Evolutionary conservation across 2,888 invertebrate species (phyloP), one percentile per base, ranked within the genome.

Genomic region (Bellardia bayeri): DNA sequence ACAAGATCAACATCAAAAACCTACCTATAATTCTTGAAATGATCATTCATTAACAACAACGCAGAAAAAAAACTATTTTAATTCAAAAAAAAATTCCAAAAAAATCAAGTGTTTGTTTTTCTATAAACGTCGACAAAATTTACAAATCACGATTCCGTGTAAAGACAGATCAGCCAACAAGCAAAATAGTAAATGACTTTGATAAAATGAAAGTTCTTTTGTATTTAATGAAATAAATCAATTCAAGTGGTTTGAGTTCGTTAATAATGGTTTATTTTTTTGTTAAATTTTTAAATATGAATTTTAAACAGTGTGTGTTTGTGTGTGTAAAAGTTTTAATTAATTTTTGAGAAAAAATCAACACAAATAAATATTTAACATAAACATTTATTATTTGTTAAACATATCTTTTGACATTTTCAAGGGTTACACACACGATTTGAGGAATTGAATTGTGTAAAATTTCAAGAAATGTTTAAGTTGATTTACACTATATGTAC

Each of bases 91-190:
- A 81, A 33, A 33, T 33, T 3, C 23, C 16, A 42, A 51, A 54
- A 74, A 63, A 33, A 76, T 42, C 68, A 68, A 82, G 75, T 75
- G 82, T 23, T 3, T 49, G 66, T 75, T 82, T 68, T 58, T 40
- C 56, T 66, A 33, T 37, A 23, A 49, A 61, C 13, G 8, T 42
- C 16, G 61, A 49, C 30, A 1, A 79, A 79, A 80, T 56, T 30
- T 75, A 49, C 75, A 81, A 85, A 75, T 85, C 80, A 85, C 30
- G 80, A 64, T 85, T 85, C 75, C 45, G 4, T 54, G 69, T 80
- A 85, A 85, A 74, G n/a, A 8, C 58, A 14, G 66, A 33, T 37
- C 37, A 37, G 13, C 45, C 0, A 1, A 8, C 37, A 37, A 45
- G 13, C 0, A 1, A 8, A 66, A 68, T 51, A 16, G n/a, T 75